phyloP scores from a whole-genome alignment of 2,888 invertebrate species.

The Malthinus flaveolus region DNA sequence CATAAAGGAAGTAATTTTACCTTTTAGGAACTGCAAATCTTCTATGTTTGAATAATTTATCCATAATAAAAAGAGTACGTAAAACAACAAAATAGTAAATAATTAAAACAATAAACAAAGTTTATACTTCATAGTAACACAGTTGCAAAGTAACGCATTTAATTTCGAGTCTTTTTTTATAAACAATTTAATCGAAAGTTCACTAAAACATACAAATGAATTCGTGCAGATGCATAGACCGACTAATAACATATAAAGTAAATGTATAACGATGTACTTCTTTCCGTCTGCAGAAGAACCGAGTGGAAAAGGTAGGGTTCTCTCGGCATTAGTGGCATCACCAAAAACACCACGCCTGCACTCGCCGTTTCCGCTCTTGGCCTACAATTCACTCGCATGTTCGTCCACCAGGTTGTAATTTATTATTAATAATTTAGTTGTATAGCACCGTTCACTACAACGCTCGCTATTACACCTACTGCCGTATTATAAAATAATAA shows the following conservation, averaged over 20 bases:
- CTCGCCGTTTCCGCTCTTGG: conserved; percentile 36
- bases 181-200: too few relatives aligned
- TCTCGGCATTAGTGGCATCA: conserved; percentile 36
- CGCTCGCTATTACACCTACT: too few relatives aligned
- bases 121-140: too few relatives aligned
- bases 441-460: too few relatives aligned
- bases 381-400: conserved; percentile 32
- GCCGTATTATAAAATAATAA: too few relatives aligned
- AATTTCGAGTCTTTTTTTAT: too few relatives aligned
- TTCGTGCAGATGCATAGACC: too few relatives aligned
- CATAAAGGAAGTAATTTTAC: conserved; percentile 15
- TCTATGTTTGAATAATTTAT: conserved; percentile 22
- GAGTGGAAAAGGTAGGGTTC: conserved; percentile 33
- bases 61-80: conserved; percentile 8
- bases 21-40: conserved; percentile 32
- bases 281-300: conserved; percentile 36
- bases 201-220: too few relatives aligned
- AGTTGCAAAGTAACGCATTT: too few relatives aligned
- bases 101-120: too few relatives aligned
- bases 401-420: background rate
- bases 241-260: background rate
- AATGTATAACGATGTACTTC: conserved; percentile 10
- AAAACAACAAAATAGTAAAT: too few relatives aligned
- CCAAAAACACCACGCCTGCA: conserved; percentile 45
- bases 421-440: too few relatives aligned